A percentile compares a stretch with the other conserved stretches of the same genome.
Evolutionary conservation across 2,797 vertebrate genomes (phyloP).

Genomic region (Hemibagrus guttatus): DNA sequence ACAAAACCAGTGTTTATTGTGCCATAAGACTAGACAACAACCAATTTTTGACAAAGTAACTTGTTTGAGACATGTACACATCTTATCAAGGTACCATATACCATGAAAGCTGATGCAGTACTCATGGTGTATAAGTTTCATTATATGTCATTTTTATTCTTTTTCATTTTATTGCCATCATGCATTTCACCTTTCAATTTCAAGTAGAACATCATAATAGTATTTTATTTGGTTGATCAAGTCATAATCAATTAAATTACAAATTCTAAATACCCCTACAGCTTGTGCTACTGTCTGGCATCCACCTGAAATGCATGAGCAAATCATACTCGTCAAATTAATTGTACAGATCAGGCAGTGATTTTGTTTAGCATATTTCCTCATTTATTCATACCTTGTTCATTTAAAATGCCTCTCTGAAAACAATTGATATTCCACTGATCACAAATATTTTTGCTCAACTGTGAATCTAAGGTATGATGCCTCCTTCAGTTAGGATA

Average conservation of each 20-base stretch:
- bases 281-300: neutral
- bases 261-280: neutral
- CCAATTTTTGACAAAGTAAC: too few species aligned
- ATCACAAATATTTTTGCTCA: conserved; percentile 27
- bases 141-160: too few species aligned
- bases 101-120: too few species aligned
- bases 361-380: neutral
- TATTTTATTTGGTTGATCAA: neutral
- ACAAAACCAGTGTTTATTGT: too few species aligned
- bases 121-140: too few species aligned
- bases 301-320: neutral
- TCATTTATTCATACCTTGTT: neutral
- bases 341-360: neutral
- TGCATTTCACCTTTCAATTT: too few species aligned
- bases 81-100: too few species aligned
- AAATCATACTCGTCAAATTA: neutral
- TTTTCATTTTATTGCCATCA: too few species aligned
- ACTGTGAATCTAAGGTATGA: conserved; percentile 18
- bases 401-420: neutral
- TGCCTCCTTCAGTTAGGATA: neutral
- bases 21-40: too few species aligned
- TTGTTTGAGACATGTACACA: too few species aligned
- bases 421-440: neutral
- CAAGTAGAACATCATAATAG: neutral
- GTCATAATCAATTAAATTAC: neutral